Base-by-base conservation (phyloP, 1,140 invertebrate species). In the Ceratina australensis region DNA sequence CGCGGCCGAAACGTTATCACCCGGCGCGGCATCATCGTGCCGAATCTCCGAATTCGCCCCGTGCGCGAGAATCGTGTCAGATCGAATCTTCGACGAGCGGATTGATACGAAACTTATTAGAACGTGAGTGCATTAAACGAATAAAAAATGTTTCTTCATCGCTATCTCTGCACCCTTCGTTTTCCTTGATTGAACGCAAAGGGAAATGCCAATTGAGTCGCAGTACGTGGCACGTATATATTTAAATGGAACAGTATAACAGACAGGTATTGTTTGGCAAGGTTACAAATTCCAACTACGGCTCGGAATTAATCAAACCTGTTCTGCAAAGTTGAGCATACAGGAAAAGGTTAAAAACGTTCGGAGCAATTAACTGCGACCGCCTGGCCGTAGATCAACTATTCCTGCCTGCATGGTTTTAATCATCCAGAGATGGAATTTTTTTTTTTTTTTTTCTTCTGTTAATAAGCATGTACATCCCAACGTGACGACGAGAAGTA, bases 261-360 rank as follows among this genome's bases (percentile, higher is more conserved):
- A 47, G 63, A 65, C 42, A 65, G 63, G 47, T 65, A 65, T 65
- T 65, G 63, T 65, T 65, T 42, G 63, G 63, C 63, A 47, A 49
- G 20, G 42, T 65, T 65, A 65, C 63, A 65, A 65, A 65, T 65
- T 49, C 16, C 63, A 49, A 42, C 20, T 18, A 65, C 63, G 63
- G 63, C 33, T 65, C 63, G 22, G 63, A 65, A 65, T 65, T 65
- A 65, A 65, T 65, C 63, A 65, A 65, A 65, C 47, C 63, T 65
- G 42, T 65, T 24, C 42, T 65, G 42, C 63, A 24, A 65, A 65
- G 63, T 65, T 42, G 63, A 64, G 33, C 61, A 64, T 20, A 15
- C 2, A 65, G 42, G 63, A 65, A 65, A 65, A n/a, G 63, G 33
- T 42, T 65, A 22, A 65, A 65, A 65, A 65, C 16, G 63, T 49